Base-by-base conservation (phyloP, 2,113 vertebrate genomes). In the Guaruba guarouba region DNA sequence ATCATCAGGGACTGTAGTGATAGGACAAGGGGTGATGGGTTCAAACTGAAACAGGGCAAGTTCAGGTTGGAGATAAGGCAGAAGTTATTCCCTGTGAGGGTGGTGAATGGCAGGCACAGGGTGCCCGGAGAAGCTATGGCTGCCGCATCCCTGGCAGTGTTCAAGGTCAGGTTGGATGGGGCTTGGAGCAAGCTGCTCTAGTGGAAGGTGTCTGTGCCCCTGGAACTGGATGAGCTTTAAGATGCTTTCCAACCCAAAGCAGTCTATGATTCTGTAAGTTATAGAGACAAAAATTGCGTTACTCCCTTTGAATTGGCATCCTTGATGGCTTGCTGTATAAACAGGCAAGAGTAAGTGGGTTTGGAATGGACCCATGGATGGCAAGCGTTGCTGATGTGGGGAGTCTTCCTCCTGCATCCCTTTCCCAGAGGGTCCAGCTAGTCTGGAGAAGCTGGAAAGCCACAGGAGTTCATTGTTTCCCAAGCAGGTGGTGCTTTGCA, bases 401-500 rank as follows among this genome's bases (percentile, higher is more conserved):
- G 41, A n/a, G 28, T 4, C 14, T n/a, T 37, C 31, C 59, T 80
- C 71, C 89, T 71, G 7, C 1, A 0, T 4, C 17, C 35, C 75
- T 77, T 67, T 68, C 43, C 69, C 2, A 1, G 19, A 59, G 49
- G 46, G 57, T 83, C 81, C 2, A 7, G 28, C 85, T 11, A 35
- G 73, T 88, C 16, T 0, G 10, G 16, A 63, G 61, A 62, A 82
- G 75, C 80, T 1, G 10, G 87, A 68, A 84, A 94, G 63, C 75
- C 12, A 51, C 81, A 28, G 3, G 35, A 81, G 77, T 94, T 93
- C 86, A 96, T 90, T 97, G 94, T 96, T 96, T 97, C 68, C 91
- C 90, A 73, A 85, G 93, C 96, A 98, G 97, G 95, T 93, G 85
- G 91, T 94, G 70, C 93, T 95, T 88, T 22, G 22, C 28, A 48